phyloP scores from a whole-genome alignment of 2,888 invertebrate genomes.

The Scaptodrosophila latifasciaeformis region DNA sequence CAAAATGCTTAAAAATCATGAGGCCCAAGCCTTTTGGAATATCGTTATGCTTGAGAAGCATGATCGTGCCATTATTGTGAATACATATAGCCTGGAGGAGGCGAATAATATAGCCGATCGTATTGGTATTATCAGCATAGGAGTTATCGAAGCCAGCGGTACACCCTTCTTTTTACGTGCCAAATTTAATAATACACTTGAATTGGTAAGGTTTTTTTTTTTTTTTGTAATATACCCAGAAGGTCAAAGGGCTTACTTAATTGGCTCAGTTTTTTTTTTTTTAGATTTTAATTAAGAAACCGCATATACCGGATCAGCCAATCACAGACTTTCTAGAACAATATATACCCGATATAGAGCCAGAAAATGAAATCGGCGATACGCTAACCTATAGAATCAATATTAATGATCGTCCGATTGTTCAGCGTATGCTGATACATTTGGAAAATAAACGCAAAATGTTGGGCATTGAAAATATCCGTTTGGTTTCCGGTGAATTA shows the following conservation, averaged over 20 bases:
- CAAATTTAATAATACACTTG: constrained; percentile 87
- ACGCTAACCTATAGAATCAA: constrained; percentile 51
- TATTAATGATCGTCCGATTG: constrained; percentile 17
- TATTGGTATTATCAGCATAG: constrained; percentile 89
- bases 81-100: constrained; percentile 91
- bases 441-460: constrained; percentile 47
- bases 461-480: constrained; percentile 53
- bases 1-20: constrained; percentile 80
- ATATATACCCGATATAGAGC: constrained; percentile 37
- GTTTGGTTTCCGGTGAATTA: constrained; percentile 49
- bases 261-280: constrained; percentile 1
- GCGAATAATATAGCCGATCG: constrained; percentile 89
- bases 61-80: constrained; percentile 84
- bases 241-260: no score
- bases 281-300: constrained; percentile 54
- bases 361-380: constrained; percentile 65
- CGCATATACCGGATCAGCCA: constrained; percentile 42
- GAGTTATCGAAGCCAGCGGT: constrained; percentile 85
- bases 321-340: constrained; percentile 49
- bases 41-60: constrained; percentile 82
- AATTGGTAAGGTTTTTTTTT: constrained; percentile 79
- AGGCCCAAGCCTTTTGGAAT: constrained; percentile 86
- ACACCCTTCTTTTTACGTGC: constrained; percentile 87
- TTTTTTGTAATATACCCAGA: no score
- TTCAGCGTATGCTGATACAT: constrained; percentile 55